Evolutionary conservation across 2,888 invertebrate genomes (phyloP).

Genomic region (Tortrix viridana): DNA sequence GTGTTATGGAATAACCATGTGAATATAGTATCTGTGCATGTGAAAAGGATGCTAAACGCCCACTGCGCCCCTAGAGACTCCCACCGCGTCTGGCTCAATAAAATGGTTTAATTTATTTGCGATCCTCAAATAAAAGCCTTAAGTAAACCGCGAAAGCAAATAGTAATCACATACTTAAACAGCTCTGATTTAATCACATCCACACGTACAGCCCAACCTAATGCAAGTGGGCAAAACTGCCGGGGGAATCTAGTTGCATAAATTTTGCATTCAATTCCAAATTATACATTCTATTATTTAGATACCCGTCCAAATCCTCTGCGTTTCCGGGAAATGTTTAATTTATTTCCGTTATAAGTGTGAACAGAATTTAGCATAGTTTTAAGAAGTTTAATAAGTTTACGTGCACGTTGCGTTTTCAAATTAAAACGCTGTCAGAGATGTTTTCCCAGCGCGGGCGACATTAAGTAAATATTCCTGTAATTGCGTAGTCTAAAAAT

Average conservation of each 20-base stretch:
- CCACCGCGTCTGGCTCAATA: constrained; percentile 22
- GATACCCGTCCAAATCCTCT: constrained; percentile 12
- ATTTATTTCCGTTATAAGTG: constrained; percentile 17
- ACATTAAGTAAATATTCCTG: constrained; percentile 75
- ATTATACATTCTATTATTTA: constrained; percentile 32
- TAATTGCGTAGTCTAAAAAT: constrained; percentile 77
- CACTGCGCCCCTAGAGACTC: constrained; percentile 13
- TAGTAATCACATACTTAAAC: constrained; percentile 12
- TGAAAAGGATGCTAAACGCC: constrained; percentile 11
- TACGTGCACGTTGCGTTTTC: constrained; percentile 42
- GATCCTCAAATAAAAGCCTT: constrained; percentile 29
- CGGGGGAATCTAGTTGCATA: constrained; percentile 21
- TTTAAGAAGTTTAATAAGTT: constrained; percentile 25
- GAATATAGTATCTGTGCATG: too few relatives aligned
- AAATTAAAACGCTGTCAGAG: constrained; percentile 59
- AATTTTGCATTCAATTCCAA: constrained; percentile 24
- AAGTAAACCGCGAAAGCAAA: constrained; percentile 21
- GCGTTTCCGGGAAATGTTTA: constrained; percentile 14
- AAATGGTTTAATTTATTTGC: constrained; percentile 39
- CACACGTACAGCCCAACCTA: constrained; percentile 3
- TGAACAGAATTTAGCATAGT: background rate
- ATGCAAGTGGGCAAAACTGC: constrained; percentile 26
- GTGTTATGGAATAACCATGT: background rate
- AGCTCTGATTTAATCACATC: constrained; percentile 19
- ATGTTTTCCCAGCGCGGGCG: constrained; percentile 57